These are phyloP conservation scores for Drosophila punjabiensis DNA, from an alignment of 1,140 invertebrate species.

Conservation along the genomic window DNA sequence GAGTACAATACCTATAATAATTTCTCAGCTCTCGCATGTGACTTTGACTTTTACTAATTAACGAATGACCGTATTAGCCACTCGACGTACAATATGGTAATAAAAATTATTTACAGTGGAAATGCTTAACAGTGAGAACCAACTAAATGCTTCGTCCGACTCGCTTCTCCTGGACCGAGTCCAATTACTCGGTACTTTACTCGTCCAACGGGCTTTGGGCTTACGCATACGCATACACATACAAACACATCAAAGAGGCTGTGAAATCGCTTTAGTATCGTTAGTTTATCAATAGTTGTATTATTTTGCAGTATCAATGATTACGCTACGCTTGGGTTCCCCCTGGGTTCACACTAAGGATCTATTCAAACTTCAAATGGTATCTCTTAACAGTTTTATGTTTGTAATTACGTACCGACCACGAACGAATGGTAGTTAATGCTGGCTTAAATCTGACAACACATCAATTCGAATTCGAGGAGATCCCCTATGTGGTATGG, in stretches of 20 bases:
- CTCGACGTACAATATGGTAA: constrained; percentile 57
- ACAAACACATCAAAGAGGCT: constrained; percentile 65
- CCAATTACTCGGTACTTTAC: constrained; percentile 1
- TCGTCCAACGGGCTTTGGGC: constrained; percentile 29
- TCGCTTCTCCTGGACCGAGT: neutral
- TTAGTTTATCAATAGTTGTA: constrained; percentile 20
- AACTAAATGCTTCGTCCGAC: constrained; percentile 41
- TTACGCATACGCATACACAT: constrained; percentile 52
- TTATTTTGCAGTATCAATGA: constrained; percentile 29
- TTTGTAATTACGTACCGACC: constrained; percentile 55
- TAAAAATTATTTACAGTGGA: constrained; percentile 79
- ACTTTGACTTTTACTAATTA: constrained; percentile 61
- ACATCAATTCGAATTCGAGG: constrained; percentile 48
- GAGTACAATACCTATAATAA: constrained; percentile 63
- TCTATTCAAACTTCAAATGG: constrained; percentile 69
- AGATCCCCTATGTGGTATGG: constrained; percentile 27
- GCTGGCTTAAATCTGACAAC: constrained; percentile 49
- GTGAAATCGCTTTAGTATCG: constrained; percentile 40
- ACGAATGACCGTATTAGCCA: constrained; percentile 55
- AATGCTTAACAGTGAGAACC: constrained; percentile 74
- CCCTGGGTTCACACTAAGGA: constrained; percentile 53
- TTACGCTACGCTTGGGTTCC: constrained; percentile 37
- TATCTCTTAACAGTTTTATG: constrained; percentile 58
- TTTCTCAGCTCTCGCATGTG: constrained; percentile 52
- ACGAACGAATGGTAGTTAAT: constrained; percentile 51